Percentiles rank a stretch among this genome's conserved stretches.
These are phyloP conservation scores for Meta bourneti DNA, from an alignment of 2,888 invertebrate genomes.

Conservation along the genomic window DNA sequence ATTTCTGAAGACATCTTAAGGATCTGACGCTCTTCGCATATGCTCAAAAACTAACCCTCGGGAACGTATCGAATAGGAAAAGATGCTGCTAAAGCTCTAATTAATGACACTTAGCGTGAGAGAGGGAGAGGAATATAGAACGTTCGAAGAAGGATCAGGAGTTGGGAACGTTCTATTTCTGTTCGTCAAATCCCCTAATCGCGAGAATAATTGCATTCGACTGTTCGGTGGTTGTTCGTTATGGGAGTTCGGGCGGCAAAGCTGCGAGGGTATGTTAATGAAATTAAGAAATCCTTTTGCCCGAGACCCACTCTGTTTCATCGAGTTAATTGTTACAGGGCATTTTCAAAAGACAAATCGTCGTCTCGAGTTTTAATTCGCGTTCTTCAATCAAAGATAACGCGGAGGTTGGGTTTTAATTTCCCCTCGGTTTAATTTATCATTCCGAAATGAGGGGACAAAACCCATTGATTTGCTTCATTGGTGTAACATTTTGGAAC, in stretches of 20 bases:
- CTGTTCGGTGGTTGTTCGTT: background rate
- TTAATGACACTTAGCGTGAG: background rate
- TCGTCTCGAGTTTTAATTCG: conserved; percentile 5
- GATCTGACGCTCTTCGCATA: background rate
- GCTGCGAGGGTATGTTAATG: conserved; percentile 7
- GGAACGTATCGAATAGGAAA: background rate
- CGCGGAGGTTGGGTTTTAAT: background rate
- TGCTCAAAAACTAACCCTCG: background rate
- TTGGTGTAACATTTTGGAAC: background rate
- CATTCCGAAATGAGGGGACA: background rate
- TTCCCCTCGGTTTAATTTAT: background rate
- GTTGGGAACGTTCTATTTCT: conserved; percentile 3
- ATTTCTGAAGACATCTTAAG: background rate
- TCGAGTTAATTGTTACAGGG: conserved; percentile 28
- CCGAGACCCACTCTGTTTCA: background rate
- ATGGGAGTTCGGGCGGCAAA: background rate
- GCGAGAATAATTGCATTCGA: conserved; percentile 43
- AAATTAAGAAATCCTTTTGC: conserved; percentile 35
- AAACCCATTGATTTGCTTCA: background rate
- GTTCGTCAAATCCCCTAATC: conserved; percentile 38
- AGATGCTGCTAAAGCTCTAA: conserved; percentile 3
- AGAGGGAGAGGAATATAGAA: background rate
- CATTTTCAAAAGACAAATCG: conserved; percentile 2
- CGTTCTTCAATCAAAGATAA: background rate
- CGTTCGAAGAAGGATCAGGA: background rate